Base-by-base conservation (phyloP, 53 echinoderm and acorn worm species). In the Arbacia lixula region DNA sequence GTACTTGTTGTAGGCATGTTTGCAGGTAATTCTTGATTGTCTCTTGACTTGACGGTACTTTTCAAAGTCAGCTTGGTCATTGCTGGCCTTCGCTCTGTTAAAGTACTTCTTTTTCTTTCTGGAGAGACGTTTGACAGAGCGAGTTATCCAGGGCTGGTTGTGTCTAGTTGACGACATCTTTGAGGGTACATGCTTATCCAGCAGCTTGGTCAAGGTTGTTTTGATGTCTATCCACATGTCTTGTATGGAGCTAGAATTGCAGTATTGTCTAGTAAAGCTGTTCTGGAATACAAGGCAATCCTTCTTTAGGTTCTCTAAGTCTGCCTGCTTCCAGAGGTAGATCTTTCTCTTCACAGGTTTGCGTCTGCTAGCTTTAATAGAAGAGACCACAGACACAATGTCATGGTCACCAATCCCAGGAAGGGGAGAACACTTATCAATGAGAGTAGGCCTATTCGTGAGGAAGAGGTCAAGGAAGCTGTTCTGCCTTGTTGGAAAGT, bases 281-380 rank as follows among this genome's bases (percentile, higher is more conserved):
- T 63, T 12, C 34, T 63, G 17, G 1, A 63, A 63, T 12, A 9
- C 64, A 63, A 63, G 35, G 35, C 60, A 63, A 4, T 63, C 64
- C 14, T 63, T 3, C 5, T 3, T 31, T 5, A 63, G n/a, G 0
- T 31, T 33, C 33, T 33, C 64, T 19, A 63, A 1, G 32, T 63
- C 64, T 25, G 60, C 25, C 14, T 63, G 33, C 33, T 5, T 63
- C 63, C 33, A 1, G 29, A 58, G 58, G 58, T 10, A 58, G 27
- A 58, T 58, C 58, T 58, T 22, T 58, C 58, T 58, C 58, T 26
- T 58, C 3, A 58, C 27, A 3, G 58, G 24, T 58, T 58, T 58
- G 8, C 58, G 25, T 58, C 58, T 58, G 2, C 25, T 58, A 0
- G 58, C 25, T 58, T 3, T 4, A 17, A 58, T 29, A 26, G 0